Evolutionary conservation across 2,888 invertebrate genomes (phyloP), one percentile per base, ranked within the genome.

Genomic region (Calameuta pallipes): DNA sequence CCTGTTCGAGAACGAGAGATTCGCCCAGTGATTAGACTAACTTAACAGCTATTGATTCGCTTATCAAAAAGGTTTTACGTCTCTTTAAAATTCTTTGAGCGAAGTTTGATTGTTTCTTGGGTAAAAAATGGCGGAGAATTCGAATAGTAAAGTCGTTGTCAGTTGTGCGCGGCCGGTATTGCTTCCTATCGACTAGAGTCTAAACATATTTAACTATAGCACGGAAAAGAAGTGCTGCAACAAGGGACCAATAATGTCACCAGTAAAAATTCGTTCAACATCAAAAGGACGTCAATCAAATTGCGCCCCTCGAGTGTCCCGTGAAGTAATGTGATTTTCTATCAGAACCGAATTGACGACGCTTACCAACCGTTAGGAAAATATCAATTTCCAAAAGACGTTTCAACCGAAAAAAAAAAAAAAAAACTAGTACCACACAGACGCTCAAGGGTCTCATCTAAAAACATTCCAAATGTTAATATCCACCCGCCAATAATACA

Each of bases 121-220:
- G 82, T 87, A 88, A 87, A 87, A 88, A 88, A 87, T 84, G 83
- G 85, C 86, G 84, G 81, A 86, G 80, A 85, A 86, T 85, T 82
- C 81, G 84, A 85, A 86, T 85, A 82, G 80, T 83, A 84, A 84
- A 83, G 83, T 90, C 88, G 88, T 90, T 90, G 89, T 88, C 85
- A 85, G 83, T 89, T 89, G 86, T 89, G 88, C 87, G 87, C 87
- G 87, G 87, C 87, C 86, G 85, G 86, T 89, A 88, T 89, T 86
- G 87, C 86, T 86, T 86, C 76, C 86, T 85, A 85, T 82, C 82
- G 82, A 81, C 83, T 86, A 86, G 77, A 56, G 30, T 74, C 81
- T 79, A 79, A 56, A 85, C 79, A 77, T 74, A 80, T 81, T 83
- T 85, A 83, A 83, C 69, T 78, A 78, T 56, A 56, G 56, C 23